Evolutionary conservation across 2,113 vertebrate species (phyloP), one percentile per base, ranked within the genome.

Genomic region (Apteryx mantelli): DNA sequence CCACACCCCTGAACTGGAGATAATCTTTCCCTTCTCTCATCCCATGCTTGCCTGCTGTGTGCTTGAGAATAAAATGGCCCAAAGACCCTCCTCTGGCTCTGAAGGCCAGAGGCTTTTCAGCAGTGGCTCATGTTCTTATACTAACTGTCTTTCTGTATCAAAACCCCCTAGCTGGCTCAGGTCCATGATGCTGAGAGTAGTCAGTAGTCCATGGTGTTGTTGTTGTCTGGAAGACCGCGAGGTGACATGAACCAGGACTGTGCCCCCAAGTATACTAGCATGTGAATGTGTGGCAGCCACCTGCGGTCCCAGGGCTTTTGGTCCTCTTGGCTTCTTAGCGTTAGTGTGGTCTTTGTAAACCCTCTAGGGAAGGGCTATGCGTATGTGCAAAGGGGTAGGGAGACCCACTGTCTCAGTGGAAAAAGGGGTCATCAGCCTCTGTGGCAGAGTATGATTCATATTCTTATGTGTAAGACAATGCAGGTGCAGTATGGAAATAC

Each of bases 371-470:
- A 71, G 52, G 64, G 14, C 21, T 18, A 2, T 21, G 24, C 0
- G 0, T 32, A 19, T 0, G 0, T 69, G 26, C 36, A n/a, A 25
- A 56, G 15, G 7, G 14, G 30, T 19, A 16, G 14, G 58, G 44
- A 82, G 44, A 82, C 9, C 30, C 26, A 3, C 25, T 18, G 6
- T 10, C 40, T 56, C 53, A 13, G 16, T 7, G 5, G 32, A 36
- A 6, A 82, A 71, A 63, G 46, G 52, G 25, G 16, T 7, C 16
- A 32, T 34, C 36, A 14, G 8, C 14, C 91, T 71, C 44, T 42
- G 6, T 15, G 10, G 28, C 25, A 10, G 44, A 42, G n/a, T 48
- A 83, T 76, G 30, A 19, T 8, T 68, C 26, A 32, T 63, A 24
- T 40, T 75, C 66, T 78, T 58, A 55, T 10, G 5, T 6, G 9